Conservation (phyloP, 2,113 vertebrate species). For the Scortum barcoo region DNA sequence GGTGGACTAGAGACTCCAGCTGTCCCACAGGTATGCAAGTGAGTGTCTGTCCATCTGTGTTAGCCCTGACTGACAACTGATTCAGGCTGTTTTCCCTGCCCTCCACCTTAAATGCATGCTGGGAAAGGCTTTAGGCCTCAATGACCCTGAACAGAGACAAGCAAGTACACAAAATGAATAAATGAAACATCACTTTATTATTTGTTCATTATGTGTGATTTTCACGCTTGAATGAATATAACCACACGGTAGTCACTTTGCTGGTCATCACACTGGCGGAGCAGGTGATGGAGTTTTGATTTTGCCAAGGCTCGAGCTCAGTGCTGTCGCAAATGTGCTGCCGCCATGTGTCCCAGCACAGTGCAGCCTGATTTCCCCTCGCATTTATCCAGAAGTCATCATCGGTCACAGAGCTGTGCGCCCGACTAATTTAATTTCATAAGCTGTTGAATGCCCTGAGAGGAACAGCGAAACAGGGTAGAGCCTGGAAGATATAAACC, state of each 20-base stretch:
- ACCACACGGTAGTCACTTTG: background rate
- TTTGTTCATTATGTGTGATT: constrained; percentile 21
- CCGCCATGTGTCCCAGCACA: constrained; percentile 16
- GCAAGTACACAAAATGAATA: constrained; percentile 9
- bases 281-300: constrained; percentile 26
- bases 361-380: constrained; percentile 25
- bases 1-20: constrained; percentile 16
- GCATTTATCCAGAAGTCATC: constrained; percentile 57
- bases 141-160: constrained; percentile 14
- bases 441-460: constrained; percentile 55
- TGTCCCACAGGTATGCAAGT: constrained; percentile 17
- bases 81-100: constrained; percentile 34
- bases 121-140: background rate
- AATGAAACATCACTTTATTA: constrained; percentile 4
- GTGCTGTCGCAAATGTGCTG: constrained; percentile 37
- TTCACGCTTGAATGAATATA: constrained; percentile 1
- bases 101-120: constrained; percentile 6
- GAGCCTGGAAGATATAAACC: constrained; percentile 39
- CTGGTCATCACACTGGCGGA: constrained; percentile 1
- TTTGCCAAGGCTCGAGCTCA: constrained; percentile 16
- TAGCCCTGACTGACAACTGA: constrained; percentile 39
- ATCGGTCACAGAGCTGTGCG: constrained; percentile 47
- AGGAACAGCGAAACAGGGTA: constrained; percentile 34
- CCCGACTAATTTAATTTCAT: constrained; percentile 71
- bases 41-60: constrained; percentile 31